Conservation (phyloP, 2,113 vertebrate species). For the Limnothrissa miodon region DNA sequence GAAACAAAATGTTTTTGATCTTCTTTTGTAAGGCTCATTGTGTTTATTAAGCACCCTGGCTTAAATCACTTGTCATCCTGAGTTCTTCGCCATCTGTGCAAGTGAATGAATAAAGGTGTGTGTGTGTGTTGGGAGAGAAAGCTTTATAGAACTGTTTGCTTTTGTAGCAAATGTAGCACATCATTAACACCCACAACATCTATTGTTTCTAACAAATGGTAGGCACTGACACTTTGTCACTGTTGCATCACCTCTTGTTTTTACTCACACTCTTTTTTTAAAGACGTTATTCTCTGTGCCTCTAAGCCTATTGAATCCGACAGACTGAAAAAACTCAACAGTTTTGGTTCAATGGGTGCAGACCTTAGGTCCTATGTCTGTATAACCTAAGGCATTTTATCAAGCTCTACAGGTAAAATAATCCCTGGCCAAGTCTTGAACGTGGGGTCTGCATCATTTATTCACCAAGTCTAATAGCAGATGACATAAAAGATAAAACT, state of each 20-base stretch:
- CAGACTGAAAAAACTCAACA: neutral
- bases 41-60: neutral
- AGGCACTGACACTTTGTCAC: slow-evolving; percentile 32
- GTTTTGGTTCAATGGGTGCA: neutral
- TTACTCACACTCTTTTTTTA: neutral
- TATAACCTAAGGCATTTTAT: slow-evolving; percentile 31
- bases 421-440: slow-evolving; percentile 22
- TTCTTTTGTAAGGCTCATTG: neutral
- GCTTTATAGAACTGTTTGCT: slow-evolving; percentile 50
- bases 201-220: slow-evolving; percentile 66
- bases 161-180: slow-evolving; percentile 65
- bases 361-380: slow-evolving; percentile 49
- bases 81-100: neutral
- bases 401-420: slow-evolving; percentile 27
- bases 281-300: neutral
- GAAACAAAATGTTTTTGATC: slow-evolving; percentile 15
- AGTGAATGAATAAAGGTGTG: neutral
- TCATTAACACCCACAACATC: slow-evolving; percentile 65
- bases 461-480: slow-evolving; percentile 7
- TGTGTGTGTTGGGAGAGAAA: slow-evolving; percentile 15
- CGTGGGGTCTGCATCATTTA: slow-evolving; percentile 38
- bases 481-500: neutral
- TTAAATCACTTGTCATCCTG: neutral
- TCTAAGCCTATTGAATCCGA: neutral
- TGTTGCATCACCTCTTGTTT: neutral